Conservation (phyloP, 2,113 vertebrate genomes). For the Manacus vitellinus region DNA sequence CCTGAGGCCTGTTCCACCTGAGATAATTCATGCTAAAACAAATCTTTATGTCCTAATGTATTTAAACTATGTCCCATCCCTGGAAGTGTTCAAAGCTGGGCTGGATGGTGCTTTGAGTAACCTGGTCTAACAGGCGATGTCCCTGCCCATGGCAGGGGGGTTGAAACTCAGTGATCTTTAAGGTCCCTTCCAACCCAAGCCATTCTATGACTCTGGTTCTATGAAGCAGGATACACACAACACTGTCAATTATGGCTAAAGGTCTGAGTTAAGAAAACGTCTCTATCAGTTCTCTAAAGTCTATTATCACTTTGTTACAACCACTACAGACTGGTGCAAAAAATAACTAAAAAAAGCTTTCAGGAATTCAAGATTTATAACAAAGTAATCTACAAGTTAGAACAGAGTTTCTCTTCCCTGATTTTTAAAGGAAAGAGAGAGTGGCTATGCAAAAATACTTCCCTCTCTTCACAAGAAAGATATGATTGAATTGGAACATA, state of each 20-base stretch:
- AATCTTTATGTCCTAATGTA: background rate
- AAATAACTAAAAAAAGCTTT: background rate
- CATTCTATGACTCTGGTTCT: background rate
- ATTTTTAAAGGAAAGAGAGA: background rate
- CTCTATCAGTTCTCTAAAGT: background rate
- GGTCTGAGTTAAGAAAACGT: background rate
- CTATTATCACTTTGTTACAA: background rate
- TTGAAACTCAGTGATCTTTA: background rate
- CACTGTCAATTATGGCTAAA: background rate
- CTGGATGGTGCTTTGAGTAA: background rate
- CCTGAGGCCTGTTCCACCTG: background rate
- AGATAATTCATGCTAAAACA: background rate
- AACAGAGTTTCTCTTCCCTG: background rate
- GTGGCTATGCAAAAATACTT: background rate
- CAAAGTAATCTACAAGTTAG: background rate
- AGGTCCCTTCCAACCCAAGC: background rate
- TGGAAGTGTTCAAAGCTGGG: fast-evolving
- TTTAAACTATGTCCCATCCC: background rate
- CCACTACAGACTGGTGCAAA: background rate
- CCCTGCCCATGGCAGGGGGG: too few species aligned
- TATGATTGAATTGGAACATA: background rate
- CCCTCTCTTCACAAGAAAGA: background rate
- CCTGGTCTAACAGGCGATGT: background rate
- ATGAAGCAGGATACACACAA: background rate
- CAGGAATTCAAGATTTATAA: background rate